Evolutionary conservation across 2,888 invertebrate species (phyloP).

Genomic region (Diarsia brunnea): DNA sequence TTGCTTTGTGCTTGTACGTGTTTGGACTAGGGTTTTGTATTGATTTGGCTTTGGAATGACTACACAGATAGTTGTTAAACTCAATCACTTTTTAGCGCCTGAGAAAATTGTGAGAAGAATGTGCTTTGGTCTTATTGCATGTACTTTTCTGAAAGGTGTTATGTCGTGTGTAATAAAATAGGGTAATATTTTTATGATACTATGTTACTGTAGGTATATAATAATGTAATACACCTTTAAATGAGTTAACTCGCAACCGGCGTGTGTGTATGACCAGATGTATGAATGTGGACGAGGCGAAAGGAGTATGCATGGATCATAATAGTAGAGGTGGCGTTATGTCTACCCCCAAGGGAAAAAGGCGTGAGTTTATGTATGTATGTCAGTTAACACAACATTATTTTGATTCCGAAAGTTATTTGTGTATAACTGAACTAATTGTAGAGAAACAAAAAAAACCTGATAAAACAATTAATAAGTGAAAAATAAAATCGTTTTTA

Average conservation of each 20-base stretch:
- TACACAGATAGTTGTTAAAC: not conserved
- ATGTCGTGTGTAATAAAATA: not conserved
- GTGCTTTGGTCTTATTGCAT: not conserved
- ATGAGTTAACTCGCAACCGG: too few relatives aligned
- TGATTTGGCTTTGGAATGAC: not conserved
- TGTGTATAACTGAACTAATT: not conserved
- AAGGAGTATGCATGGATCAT: too few relatives aligned
- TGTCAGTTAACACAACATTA: not conserved
- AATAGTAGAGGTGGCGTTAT: too few relatives aligned
- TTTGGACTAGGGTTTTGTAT: not conserved
- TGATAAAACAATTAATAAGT: not conserved
- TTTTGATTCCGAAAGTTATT: not conserved
- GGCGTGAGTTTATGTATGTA: too few relatives aligned
- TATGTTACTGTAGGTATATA: not conserved
- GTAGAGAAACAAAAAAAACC: too few relatives aligned
- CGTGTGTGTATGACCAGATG: too few relatives aligned
- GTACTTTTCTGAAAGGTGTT: not conserved
- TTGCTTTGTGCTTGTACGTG: not conserved
- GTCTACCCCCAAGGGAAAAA: too few relatives aligned
- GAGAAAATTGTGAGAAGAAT: not conserved
- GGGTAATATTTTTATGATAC: not conserved
- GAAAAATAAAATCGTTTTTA: not conserved
- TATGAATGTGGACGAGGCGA: too few relatives aligned
- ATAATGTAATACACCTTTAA: not conserved
- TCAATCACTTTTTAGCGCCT: not conserved